Evolutionary conservation across 2,113 vertebrate genomes (phyloP), one percentile per base, ranked within the genome.

Genomic region (Ciconia stormi): DNA sequence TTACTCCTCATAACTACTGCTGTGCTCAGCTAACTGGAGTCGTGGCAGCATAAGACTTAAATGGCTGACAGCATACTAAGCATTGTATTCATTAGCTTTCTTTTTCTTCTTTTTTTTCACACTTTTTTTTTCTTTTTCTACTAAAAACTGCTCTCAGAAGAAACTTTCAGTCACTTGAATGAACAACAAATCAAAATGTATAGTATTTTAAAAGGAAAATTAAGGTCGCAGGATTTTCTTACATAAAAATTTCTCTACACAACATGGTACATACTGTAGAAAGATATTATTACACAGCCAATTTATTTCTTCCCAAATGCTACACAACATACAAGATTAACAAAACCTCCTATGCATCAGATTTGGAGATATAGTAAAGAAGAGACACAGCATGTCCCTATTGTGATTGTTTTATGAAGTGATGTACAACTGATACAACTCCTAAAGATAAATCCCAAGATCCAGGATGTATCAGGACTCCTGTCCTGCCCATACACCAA

Each of bases 1-100:
- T 96, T 92, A 85, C 80, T 95, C 36, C 92, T 96, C 36, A 47
- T 95, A 97, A 95, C 82, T 85, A 96, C 97, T 92, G 97, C 96
- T 97, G 93, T 98, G 92, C 92, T 96, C 95, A 97, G 89, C 91
- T 97, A 94, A 93, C 93, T 92, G 96, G 80, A 94, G 91, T 89
- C 85, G 87, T 69, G 69, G 76, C 79, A 94, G 92, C 81, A 88
- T 72, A 95, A 95, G 55, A 65, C 77, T 78, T 96, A 95, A 94
- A 95, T 66, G 80, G 63, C 56, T 94, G 93, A 86, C 87, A 96
- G 91, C 73, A 82, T 88, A 78, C 79, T 82, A 93, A 95, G 72
- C 73, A 66, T 87, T 30, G 81, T 65, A 71, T 67, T 83, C 82
- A 93, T 93, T 93, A 89, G 46, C 72, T 77, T 53, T 13, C 8